Percentiles rank a stretch among this genome's conserved stretches.
Conservation (phyloP, 1,140 invertebrate species). For the Parapsyche elsis region DNA sequence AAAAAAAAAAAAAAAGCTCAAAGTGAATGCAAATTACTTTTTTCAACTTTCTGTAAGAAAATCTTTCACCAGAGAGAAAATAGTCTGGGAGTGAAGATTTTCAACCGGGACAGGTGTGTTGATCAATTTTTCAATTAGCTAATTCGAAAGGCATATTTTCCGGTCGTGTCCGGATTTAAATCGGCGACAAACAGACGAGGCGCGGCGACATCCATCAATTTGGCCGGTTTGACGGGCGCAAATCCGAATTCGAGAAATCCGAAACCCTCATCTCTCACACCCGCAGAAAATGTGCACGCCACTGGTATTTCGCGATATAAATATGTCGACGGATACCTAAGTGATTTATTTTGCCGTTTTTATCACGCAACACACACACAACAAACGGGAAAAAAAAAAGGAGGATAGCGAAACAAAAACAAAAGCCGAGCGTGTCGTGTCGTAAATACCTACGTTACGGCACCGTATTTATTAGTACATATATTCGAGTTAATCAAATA, state of each 20-base stretch:
- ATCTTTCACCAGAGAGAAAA: too few species aligned
- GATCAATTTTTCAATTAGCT: slow-evolving; percentile 30
- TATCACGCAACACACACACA: not conserved
- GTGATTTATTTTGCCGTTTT: slow-evolving; percentile 29
- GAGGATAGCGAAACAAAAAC: not conserved
- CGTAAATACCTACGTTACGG: too few species aligned
- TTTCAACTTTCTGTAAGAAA: too few species aligned
- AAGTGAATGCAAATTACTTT: too few species aligned
- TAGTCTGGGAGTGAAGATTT: too few species aligned
- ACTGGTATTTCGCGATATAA: slow-evolving; percentile 9
- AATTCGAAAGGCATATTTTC: slow-evolving; percentile 30
- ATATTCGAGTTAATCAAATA: too few species aligned
- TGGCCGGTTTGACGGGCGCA: slow-evolving; percentile 21
- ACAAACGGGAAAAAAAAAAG: not conserved
- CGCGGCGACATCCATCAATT: slow-evolving; percentile 24
- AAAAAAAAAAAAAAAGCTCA: too few species aligned
- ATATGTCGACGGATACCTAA: slow-evolving; percentile 31
- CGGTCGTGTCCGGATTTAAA: slow-evolving; percentile 22
- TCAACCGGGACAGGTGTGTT: slow-evolving; percentile 19
- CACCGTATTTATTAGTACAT: too few species aligned
- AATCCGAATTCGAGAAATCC: slow-evolving; percentile 27
- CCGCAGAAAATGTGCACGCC: not conserved
- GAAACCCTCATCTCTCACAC: not conserved
- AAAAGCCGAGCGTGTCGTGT: not conserved
- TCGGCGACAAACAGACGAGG: slow-evolving; percentile 15